These are phyloP conservation scores for Labeo calbasu DNA, from an alignment of 2,797 vertebrate species.

Conservation along the genomic window DNA sequence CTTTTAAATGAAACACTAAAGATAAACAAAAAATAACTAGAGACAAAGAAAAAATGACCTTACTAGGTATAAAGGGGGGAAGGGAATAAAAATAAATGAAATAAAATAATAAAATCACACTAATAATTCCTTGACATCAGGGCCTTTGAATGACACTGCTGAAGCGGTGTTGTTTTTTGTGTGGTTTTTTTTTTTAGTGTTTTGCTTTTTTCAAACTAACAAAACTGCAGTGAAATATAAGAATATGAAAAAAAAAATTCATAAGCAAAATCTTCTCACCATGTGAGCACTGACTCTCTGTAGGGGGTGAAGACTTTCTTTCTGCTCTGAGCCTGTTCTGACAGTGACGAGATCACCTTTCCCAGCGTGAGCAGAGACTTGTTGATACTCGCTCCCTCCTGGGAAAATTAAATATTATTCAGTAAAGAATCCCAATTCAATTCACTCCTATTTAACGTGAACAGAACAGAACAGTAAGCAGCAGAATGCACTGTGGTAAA, in stretches of 20 bases:
- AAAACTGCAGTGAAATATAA: background rate
- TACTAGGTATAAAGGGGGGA: no score
- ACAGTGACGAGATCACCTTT: conserved; percentile 94
- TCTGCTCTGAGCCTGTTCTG: conserved; percentile 83
- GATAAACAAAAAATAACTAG: background rate
- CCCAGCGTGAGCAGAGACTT: conserved; percentile 94
- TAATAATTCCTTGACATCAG: background rate
- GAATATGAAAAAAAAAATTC: background rate
- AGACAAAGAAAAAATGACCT: background rate
- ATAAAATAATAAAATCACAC: background rate
- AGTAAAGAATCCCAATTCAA: background rate
- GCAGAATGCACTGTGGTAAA: conserved; percentile 1
- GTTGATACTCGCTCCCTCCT: conserved; percentile 97
- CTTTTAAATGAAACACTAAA: background rate
- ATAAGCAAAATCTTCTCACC: conserved; percentile 77
- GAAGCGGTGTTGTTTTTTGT: background rate
- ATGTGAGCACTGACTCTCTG: conserved; percentile 94
- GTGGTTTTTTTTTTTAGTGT: background rate
- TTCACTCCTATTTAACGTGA: background rate
- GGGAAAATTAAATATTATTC: conserved; percentile 24
- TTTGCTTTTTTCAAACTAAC: background rate
- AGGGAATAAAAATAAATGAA: background rate
- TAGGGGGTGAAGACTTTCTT: conserved; percentile 91
- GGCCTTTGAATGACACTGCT: background rate
- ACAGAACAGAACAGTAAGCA: background rate